phyloP scores from a whole-genome alignment of 2,113 vertebrate species.

The Semicossyphus pulcher region DNA sequence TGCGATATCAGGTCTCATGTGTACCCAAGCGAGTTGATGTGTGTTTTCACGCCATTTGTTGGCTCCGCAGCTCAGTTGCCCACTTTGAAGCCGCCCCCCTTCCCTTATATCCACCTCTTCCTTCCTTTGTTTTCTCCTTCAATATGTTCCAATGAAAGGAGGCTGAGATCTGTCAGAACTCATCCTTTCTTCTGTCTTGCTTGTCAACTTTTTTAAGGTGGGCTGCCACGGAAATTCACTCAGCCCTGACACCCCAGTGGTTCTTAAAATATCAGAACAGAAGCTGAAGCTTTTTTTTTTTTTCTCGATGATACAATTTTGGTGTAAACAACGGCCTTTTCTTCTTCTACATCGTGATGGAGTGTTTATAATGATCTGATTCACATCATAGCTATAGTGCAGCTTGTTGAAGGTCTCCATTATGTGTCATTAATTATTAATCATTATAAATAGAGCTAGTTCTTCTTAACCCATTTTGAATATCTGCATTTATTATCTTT shows the following conservation, averaged over 20 bases:
- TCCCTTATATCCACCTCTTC: constrained; percentile 40
- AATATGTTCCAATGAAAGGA: constrained; percentile 68
- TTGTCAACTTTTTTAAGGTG: constrained; percentile 58
- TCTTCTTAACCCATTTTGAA: constrained; percentile 24
- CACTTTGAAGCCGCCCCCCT: constrained; percentile 54
- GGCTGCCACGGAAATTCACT: constrained; percentile 66
- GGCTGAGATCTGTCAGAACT: constrained; percentile 70
- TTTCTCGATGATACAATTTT: constrained; percentile 22
- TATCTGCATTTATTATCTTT: neutral
- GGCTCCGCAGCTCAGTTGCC: constrained; percentile 25
- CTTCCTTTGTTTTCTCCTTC: constrained; percentile 65
- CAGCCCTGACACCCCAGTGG: constrained; percentile 59
- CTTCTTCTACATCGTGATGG: constrained; percentile 4
- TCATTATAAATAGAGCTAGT: constrained; percentile 16
- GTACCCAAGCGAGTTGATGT: constrained; percentile 57
- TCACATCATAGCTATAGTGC: neutral
- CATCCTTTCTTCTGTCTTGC: constrained; percentile 66
- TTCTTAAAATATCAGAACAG: constrained; percentile 66
- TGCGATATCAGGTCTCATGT: constrained; percentile 65
- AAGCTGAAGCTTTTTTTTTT: constrained; percentile 40
- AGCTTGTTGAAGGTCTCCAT: constrained; percentile 12
- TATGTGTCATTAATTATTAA: constrained; percentile 27
- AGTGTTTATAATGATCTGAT: neutral
- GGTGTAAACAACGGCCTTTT: constrained; percentile 2
- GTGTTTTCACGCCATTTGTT: constrained; percentile 61